phyloP scores from a whole-genome alignment of 2,888 invertebrate species.

The Troglohyphantes excavatus region DNA sequence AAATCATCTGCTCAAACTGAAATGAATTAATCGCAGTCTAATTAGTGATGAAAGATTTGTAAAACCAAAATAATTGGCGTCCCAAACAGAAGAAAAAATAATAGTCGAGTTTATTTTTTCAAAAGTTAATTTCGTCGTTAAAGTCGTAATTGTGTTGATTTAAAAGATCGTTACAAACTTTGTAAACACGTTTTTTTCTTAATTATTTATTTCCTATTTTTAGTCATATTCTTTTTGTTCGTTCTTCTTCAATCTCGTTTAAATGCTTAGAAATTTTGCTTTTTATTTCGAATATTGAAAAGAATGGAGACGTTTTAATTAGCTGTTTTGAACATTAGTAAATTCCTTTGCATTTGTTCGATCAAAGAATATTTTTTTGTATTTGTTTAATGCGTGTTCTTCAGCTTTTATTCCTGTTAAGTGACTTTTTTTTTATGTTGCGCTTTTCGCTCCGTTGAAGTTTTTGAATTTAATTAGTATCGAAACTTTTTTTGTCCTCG shows the following conservation, averaged over 20 bases:
- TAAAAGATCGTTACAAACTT: slow-evolving; percentile 4
- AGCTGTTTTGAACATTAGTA: slow-evolving; percentile 26
- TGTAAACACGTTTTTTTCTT: slow-evolving; percentile 15
- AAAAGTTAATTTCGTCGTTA: neutral
- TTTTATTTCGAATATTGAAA: neutral
- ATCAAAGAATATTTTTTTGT: neutral
- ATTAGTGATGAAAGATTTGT: slow-evolving; percentile 31
- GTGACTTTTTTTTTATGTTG: neutral
- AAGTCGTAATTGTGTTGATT: slow-evolving; percentile 25
- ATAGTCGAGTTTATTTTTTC: neutral
- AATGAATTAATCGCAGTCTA: neutral
- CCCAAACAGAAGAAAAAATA: neutral
- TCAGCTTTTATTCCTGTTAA: neutral
- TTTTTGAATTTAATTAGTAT: slow-evolving; percentile 5
- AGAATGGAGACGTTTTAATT: slow-evolving; percentile 53
- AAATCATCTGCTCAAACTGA: slow-evolving; percentile 1
- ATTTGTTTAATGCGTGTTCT: neutral
- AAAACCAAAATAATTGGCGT: slow-evolving; percentile 7
- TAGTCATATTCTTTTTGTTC: neutral
- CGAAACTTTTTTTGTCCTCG: neutral
- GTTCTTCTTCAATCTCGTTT: neutral
- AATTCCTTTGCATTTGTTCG: neutral
- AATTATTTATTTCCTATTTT: neutral
- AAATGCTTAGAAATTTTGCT: neutral
- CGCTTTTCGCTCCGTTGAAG: neutral